Base-by-base conservation (phyloP, 2,113 vertebrate genomes). In the Chelonoidis abingdonii region DNA sequence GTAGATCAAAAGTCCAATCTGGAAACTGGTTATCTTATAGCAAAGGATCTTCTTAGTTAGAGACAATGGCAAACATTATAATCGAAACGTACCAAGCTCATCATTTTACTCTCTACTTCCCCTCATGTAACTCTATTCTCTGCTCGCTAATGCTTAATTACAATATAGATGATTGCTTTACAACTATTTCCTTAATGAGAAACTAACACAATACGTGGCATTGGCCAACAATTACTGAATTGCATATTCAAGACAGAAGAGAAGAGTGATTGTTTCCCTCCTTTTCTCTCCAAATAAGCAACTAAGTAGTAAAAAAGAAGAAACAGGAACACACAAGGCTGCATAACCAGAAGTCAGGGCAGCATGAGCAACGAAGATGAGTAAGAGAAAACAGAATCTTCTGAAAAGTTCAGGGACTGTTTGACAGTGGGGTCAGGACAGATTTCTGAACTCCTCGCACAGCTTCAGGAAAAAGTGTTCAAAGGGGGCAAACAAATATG, bases 171-270 rank as follows among this genome's bases (percentile, higher is more conserved):
- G 84, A 92, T 85, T 75, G 54, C 21, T 35, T 90, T 91, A 90
- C 38, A 7, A 3, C 80, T 96, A 10, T 1, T 80, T 92, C 84
- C 38, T 80, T 80, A 92, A 89, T 53, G 5, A 89, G 16, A 2
- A 91, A 24, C 44, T 78, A 57, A 84, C 84, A 69, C 24, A 88
- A 78, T 78, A 35, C 38, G 1, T 25, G 91, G 88, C 89, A 0
- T 57, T 88, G 89, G 84, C 12, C 72, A 86, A 44, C 59, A 41
- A 10, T 86, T 92, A 82, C 38, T 90, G 41, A 90, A 89, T 56
- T 88, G 44, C 76, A 8, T 91, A 88, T 87, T 91, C 5, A 80
- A 84, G 90, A 92, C 81, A 5, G 2, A 54, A 72, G 19, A 72
- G n/a, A 21, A 72, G 4, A 72, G n/a, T 72, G 17, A 72, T 38